Evolutionary conservation across 2,113 vertebrate genomes (phyloP).

Genomic region (Regulus satrapa): DNA sequence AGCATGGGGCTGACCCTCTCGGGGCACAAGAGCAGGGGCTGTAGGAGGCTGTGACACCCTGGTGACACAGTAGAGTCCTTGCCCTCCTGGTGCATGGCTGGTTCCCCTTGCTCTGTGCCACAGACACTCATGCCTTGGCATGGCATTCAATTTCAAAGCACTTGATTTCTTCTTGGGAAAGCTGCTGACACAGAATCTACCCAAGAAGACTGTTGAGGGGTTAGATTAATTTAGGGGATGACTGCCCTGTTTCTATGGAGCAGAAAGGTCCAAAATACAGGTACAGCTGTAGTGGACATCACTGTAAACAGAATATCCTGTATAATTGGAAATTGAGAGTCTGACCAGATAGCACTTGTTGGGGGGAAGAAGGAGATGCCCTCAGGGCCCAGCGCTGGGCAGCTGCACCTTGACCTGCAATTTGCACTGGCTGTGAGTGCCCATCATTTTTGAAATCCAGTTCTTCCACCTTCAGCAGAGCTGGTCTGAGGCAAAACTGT

Average conservation of each 20-base stretch:
- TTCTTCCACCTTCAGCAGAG: accelerated
- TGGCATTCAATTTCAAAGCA: neutral
- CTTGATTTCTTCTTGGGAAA: neutral
- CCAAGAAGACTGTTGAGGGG: neutral
- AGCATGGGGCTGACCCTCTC: accelerated
- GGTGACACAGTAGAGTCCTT: neutral
- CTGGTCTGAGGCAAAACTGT: neutral
- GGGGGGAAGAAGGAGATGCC: neutral
- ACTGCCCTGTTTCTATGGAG: neutral
- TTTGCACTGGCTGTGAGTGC: neutral
- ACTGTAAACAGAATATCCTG: neutral
- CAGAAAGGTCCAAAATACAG: neutral
- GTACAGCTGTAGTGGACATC: neutral
- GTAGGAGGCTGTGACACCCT: neutral
- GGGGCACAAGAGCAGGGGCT: neutral
- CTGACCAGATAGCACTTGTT: neutral
- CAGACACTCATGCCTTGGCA: neutral
- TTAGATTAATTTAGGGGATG: neutral
- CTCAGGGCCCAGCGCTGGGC: neutral
- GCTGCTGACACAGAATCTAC: neutral
- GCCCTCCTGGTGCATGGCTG: neutral
- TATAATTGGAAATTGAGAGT: neutral
- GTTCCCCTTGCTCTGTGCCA: neutral
- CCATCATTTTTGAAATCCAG: accelerated
- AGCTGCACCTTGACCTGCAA: neutral